Base-by-base conservation (phyloP, 2,113 vertebrate species). In the Oophaga pumilio region DNA sequence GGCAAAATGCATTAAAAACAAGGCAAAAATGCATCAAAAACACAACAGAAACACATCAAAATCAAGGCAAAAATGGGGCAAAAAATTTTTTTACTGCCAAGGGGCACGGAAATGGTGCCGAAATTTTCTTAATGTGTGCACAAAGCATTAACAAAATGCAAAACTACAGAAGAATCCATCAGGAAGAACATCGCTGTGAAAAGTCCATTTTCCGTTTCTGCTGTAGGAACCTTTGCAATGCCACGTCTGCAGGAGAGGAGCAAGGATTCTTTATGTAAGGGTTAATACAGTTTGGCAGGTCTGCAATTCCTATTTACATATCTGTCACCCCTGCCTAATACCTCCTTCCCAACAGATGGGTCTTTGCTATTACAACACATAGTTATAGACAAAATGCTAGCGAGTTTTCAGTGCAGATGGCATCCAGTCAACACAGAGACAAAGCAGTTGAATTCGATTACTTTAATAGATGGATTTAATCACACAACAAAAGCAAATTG, bases 201-300 rank as follows among this genome's bases (percentile, higher is more conserved):
- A 50, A 73, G 28, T 73, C 43, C 7, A 20, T 62, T 28, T 68
- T 13, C 50, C 14, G 52, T 59, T 53, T 12, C 64, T 20, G 8
- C 22, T 49, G 17, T 60, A 76, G 57, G 59, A 85, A 57, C 13
- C 28, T 33, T 33, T 68, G 33, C 59, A 76, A 78, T 79, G 62
- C 69, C 85, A 69, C 49, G 52, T 66, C 74, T 77, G 59, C 43
- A 66, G 64, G 15, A 81, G 66, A 64, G 50, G 20, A 86, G 76
- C 76, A 49, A 22, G 64, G 20, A n/a, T 87, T 81, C 85, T 81
- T 81, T 81, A 53, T 68, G n/a, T 57, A 80, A 56, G 85, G 86
- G 90, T 94, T 92, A 91, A 94, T 90, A 90, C 89, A 90, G 85
- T 92, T 92, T 92, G 90, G 92, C n/a, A 10, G 87, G 82, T 86